phyloP scores from a whole-genome alignment of 2,797 vertebrate species.

The Coendou prehensilis region DNA sequence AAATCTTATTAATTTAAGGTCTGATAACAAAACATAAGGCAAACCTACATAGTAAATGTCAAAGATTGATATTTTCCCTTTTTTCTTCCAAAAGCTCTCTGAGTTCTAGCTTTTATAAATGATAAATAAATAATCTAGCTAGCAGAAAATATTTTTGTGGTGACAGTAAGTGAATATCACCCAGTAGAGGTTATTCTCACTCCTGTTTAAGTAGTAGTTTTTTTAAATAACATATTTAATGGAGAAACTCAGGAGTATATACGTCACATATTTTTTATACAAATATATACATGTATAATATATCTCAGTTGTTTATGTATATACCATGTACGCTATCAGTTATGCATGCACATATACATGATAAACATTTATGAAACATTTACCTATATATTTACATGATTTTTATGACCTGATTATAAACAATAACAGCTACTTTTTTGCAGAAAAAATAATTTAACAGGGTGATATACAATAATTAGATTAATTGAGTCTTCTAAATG shows the following conservation, averaged over 20 bases:
- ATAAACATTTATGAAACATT: not conserved
- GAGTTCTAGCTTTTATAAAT: not conserved
- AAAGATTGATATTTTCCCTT: conserved; percentile 39
- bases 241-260: not conserved
- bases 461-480: not conserved
- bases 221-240: conserved; percentile 12
- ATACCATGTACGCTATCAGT: not conserved
- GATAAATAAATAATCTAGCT: conserved; percentile 8
- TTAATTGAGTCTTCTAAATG: not conserved
- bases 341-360: not conserved
- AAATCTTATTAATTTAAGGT: conserved; percentile 69
- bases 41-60: not conserved
- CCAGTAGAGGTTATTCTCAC: not conserved
- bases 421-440: not conserved
- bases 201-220: not conserved
- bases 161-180: not conserved
- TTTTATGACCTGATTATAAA: not conserved
- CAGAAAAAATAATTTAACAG: conserved; percentile 8
- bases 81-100: not conserved
- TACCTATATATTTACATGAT: not conserved
- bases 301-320: not conserved
- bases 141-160: not conserved
- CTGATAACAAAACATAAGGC: conserved; percentile 24
- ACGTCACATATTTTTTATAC: not conserved
- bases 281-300: not conserved